Percentiles rank a stretch among this genome's conserved stretches.
phyloP scores from a whole-genome alignment of 1,140 invertebrate genomes.

The Hyposmocoma kahamanoa region DNA sequence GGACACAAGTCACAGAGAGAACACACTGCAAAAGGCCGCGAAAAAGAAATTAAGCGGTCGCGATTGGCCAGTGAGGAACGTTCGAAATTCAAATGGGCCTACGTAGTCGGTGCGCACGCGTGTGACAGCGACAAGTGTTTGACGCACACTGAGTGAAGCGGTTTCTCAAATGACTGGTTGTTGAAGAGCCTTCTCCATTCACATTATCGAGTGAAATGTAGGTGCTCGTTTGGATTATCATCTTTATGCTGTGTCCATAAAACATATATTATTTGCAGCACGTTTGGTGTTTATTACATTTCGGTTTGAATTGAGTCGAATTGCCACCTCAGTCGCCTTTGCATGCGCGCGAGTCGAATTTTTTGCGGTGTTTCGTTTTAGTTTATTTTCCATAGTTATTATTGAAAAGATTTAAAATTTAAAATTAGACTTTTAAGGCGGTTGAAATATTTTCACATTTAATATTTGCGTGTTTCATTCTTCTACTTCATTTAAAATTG shows the following conservation, averaged over 20 bases:
- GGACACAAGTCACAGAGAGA: constrained; percentile 52
- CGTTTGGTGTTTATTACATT: constrained; percentile 25
- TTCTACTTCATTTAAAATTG: too few relatives aligned
- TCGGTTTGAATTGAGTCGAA: constrained; percentile 15
- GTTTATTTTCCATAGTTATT: constrained; percentile 37
- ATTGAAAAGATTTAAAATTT: constrained; percentile 14
- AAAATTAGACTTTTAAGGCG: too few relatives aligned
- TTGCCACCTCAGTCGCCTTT: constrained; percentile 63
- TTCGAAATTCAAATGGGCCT: constrained; percentile 53
- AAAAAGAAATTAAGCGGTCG: constrained; percentile 53
- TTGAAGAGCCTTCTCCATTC: constrained; percentile 55
- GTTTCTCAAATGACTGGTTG: constrained; percentile 51
- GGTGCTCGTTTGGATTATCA: constrained; percentile 11
- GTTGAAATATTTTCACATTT: too few relatives aligned
- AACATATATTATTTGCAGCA: constrained; percentile 9
- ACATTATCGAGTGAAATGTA: constrained; percentile 36
- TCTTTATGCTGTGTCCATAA: constrained; percentile 12
- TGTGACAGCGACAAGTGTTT: constrained; percentile 36
- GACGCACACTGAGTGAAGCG: constrained; percentile 53
- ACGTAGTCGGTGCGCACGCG: constrained; percentile 33
- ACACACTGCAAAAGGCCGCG: constrained; percentile 42
- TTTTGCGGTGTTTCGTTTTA: constrained; percentile 53
- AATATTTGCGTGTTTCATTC: too few relatives aligned
- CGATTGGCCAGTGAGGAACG: constrained; percentile 49
- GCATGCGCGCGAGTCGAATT: constrained; percentile 61